Percentiles rank a stretch among this genome's conserved stretches.
Evolutionary conservation across 1,140 invertebrate genomes (phyloP).

Genomic region (Aricia agestis): DNA sequence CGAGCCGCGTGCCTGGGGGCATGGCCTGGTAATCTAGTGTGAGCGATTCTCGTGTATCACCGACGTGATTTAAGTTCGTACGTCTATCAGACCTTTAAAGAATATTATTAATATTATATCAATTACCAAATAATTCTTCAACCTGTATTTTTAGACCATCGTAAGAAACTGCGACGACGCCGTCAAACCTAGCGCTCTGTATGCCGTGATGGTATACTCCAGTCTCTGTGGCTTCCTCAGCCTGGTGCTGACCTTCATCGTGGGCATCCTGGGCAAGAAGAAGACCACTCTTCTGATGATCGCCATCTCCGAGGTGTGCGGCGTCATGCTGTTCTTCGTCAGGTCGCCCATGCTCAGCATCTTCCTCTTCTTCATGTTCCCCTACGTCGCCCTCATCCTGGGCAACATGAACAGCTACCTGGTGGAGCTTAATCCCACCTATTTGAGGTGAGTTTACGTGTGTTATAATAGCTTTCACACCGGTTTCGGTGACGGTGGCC

Average conservation of each 20-base stretch:
- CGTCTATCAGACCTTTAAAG: too few relatives aligned
- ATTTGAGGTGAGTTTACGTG: constrained; percentile 53
- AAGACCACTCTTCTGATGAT: constrained; percentile 44
- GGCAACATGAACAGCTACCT: constrained; percentile 55
- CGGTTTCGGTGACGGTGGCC: too few relatives aligned
- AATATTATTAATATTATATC: too few relatives aligned
- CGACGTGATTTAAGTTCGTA: too few relatives aligned
- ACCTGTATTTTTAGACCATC: constrained; percentile 21
- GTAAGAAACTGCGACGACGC: constrained; percentile 25
- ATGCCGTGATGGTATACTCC: constrained; percentile 53
- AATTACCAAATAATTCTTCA: too few relatives aligned
- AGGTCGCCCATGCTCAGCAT: constrained; percentile 50
- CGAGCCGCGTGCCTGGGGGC: too few relatives aligned
- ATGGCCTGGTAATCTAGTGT: too few relatives aligned
- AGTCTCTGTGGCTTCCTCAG: constrained; percentile 35
- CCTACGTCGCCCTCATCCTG: constrained; percentile 50
- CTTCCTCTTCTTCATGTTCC: constrained; percentile 47
- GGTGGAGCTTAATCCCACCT: constrained; percentile 55
- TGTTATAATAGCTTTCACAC: too few relatives aligned
- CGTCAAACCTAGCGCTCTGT: constrained; percentile 45
- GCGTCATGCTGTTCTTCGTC: constrained; percentile 42
- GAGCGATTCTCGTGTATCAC: too few relatives aligned
- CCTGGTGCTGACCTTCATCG: constrained; percentile 48
- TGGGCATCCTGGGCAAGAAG: constrained; percentile 46
- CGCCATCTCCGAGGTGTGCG: constrained; percentile 32